Percentiles rank a stretch among this genome's conserved stretches.
phyloP scores from a whole-genome alignment of 2,888 invertebrate genomes.

The Eupithecia vulgata region DNA sequence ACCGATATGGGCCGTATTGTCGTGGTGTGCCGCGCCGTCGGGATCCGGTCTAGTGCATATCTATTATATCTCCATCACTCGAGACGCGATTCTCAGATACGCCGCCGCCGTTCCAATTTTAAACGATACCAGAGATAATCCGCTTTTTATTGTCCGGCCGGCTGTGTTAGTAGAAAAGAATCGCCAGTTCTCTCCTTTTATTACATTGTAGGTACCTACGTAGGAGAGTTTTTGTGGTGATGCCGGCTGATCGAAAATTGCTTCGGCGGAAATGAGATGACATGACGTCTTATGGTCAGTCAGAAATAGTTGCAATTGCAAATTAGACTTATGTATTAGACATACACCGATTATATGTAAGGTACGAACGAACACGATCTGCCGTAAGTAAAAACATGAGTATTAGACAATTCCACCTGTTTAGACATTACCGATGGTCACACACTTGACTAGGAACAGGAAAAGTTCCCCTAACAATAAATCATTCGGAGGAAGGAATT shows the following conservation, averaged over 20 bases:
- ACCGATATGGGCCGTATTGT: constrained; percentile 77
- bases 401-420: constrained; percentile 57
- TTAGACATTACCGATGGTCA: constrained; percentile 45
- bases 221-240: constrained; percentile 44
- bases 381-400: constrained; percentile 64
- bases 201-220: constrained; percentile 47
- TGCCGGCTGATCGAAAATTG: constrained; percentile 35
- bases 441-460: constrained; percentile 44
- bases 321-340: constrained; percentile 63
- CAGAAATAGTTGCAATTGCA: constrained; percentile 38
- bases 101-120: constrained; percentile 72
- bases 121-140: constrained; percentile 70
- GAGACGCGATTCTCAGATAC: constrained; percentile 68
- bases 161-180: constrained; percentile 50
- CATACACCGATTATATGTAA: constrained; percentile 58
- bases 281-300: constrained; percentile 37
- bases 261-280: constrained; percentile 40
- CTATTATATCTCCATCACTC: constrained; percentile 75
- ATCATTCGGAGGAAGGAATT: constrained; percentile 39
- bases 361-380: constrained; percentile 48
- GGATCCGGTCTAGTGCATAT: constrained; percentile 79
- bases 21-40: constrained; percentile 70
- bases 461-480: constrained; percentile 40
- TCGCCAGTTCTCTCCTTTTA: constrained; percentile 52
- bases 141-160: constrained; percentile 67